Conservation (phyloP, 2,797 vertebrate genomes). For the Sebastes cheni region DNA sequence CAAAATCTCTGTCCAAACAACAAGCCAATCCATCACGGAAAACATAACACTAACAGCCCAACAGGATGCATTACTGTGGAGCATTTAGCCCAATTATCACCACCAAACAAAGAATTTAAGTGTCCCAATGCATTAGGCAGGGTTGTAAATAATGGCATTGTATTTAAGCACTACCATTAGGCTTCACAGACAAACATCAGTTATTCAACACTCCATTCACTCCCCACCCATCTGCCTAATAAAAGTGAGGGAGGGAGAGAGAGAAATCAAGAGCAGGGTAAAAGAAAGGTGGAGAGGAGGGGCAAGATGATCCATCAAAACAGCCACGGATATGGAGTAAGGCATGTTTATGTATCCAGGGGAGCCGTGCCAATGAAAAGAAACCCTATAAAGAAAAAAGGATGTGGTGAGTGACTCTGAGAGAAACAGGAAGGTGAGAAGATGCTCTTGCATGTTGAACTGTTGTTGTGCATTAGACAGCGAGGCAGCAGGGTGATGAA, state of each 20-base stretch:
- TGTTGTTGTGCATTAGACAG: constrained; percentile 80
- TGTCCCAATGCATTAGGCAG: constrained; percentile 79
- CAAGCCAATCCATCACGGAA: constrained; percentile 72
- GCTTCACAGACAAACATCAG: constrained; percentile 72
- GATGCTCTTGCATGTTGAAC: constrained; percentile 65
- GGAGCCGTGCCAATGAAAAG: constrained; percentile 29
- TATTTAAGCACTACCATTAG: constrained; percentile 80
- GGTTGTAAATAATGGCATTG: constrained; percentile 80
- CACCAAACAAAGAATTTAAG: constrained; percentile 81
- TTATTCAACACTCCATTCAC: constrained; percentile 74
- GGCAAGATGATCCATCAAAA: not conserved
- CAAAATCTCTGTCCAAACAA: constrained; percentile 71
- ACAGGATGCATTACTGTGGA: constrained; percentile 79
- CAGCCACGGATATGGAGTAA: constrained; percentile 14
- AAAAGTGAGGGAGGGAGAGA: constrained; percentile 57
- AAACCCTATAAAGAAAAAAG: constrained; percentile 17
- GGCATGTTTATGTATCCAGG: constrained; percentile 34
- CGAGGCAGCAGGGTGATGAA: constrained; percentile 81
- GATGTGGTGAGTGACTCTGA: constrained; percentile 33
- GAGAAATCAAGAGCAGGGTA: constrained; percentile 18
- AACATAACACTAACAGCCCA: constrained; percentile 73
- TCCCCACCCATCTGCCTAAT: constrained; percentile 75
- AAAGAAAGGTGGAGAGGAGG: constrained; percentile 8
- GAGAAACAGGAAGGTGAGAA: constrained; percentile 63
- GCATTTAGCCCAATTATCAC: constrained; percentile 80